A percentile compares a stretch with the other conserved stretches of the same genome.
phyloP scores from a whole-genome alignment of 30 jellyfish, hydroid and myxozoan species.

The Pelagia noctiluca region DNA sequence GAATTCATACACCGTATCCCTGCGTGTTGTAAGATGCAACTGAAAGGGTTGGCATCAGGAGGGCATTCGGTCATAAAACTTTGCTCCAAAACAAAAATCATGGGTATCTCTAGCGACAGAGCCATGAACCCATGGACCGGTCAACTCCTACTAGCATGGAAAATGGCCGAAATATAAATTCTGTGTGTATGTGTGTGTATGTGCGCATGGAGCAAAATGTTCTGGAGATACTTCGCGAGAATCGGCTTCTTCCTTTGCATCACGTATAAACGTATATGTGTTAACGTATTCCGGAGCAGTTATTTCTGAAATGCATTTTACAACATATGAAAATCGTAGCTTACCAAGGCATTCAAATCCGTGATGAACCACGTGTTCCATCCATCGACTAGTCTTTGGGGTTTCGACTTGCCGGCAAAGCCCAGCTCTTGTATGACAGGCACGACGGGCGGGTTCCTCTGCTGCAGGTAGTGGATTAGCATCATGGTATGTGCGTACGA shows the following conservation, averaged over 20 bases:
- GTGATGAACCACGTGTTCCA: constrained; percentile 82
- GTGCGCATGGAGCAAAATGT: not conserved
- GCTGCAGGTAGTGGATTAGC: constrained; percentile 83
- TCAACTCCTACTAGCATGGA: too few species aligned
- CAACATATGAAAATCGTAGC: not conserved
- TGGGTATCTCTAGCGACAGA: too few species aligned
- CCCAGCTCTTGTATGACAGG: constrained; percentile 83
- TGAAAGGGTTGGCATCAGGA: too few species aligned
- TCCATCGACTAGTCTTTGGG: constrained; percentile 66
- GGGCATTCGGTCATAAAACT: too few species aligned
- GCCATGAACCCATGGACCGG: too few species aligned
- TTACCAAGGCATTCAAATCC: constrained; percentile 37
- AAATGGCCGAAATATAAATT: not conserved
- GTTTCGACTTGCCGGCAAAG: constrained; percentile 14
- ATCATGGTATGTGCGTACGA: constrained; percentile 91
- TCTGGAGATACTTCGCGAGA: not conserved
- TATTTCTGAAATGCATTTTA: not conserved
- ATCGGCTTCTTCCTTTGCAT: too few species aligned
- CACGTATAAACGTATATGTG: not conserved
- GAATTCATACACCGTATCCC: too few species aligned
- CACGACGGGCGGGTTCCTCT: constrained; percentile 84
- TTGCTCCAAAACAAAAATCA: too few species aligned
- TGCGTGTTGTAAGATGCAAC: too few species aligned
- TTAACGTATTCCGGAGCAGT: not conserved
- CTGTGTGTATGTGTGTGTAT: not conserved